A percentile compares a stretch with the other conserved stretches of the same genome.
Conservation (phyloP, 2,888 invertebrate genomes). For the Caenorhabditis japonica region DNA sequence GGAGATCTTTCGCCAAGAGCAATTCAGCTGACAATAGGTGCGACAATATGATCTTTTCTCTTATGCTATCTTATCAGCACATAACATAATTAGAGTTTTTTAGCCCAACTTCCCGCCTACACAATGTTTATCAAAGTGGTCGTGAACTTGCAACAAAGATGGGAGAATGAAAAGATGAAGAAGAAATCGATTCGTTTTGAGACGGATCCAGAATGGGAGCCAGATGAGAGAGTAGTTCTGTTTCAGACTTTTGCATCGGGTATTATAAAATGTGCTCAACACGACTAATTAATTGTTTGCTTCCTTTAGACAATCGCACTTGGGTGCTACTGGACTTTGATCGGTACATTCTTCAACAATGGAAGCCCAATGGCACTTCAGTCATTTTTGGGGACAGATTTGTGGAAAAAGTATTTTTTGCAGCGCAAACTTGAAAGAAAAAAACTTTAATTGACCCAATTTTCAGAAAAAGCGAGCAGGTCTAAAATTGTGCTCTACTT, state of each 20-base stretch:
- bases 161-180: constrained; percentile 61
- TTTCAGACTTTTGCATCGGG: constrained; percentile 70
- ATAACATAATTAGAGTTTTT: constrained; percentile 10
- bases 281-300: background rate
- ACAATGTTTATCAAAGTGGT: constrained; percentile 69
- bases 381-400: constrained; percentile 74
- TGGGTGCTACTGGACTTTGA: constrained; percentile 76
- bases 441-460: too few species aligned
- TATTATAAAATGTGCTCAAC: constrained; percentile 4
- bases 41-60: constrained; percentile 36
- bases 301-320: constrained; percentile 71
- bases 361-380: constrained; percentile 70
- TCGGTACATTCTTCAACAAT: constrained; percentile 70
- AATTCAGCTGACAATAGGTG: constrained; percentile 50
- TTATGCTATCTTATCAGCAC: constrained; percentile 3
- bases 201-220: constrained; percentile 76
- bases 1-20: constrained; percentile 33
- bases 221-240: constrained; percentile 74
- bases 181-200: constrained; percentile 70
- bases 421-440: too few species aligned
- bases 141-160: constrained; percentile 63
- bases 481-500: constrained; percentile 66
- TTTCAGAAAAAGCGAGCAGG: constrained; percentile 60
- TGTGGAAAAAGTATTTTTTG: constrained; percentile 49
- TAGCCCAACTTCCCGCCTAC: constrained; percentile 68